phyloP scores from a whole-genome alignment of 1,140 invertebrate genomes.

The Drosophila yakuba region DNA sequence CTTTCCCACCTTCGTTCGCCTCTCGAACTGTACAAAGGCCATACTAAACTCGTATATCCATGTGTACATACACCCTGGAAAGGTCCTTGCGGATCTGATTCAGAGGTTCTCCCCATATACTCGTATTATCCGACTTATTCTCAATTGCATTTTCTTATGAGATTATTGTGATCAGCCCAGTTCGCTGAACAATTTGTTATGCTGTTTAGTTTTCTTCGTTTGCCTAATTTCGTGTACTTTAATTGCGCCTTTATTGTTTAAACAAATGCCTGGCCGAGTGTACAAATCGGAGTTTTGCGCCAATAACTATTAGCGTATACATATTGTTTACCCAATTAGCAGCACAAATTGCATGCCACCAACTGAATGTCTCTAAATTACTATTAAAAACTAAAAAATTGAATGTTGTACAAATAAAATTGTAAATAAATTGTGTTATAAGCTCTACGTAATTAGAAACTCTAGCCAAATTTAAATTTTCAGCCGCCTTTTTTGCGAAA shows the following conservation, averaged over 20 bases:
- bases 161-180: conserved; percentile 74
- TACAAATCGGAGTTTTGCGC: conserved; percentile 53
- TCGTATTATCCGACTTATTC: conserved; percentile 28
- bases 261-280: conserved; percentile 45
- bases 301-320: conserved; percentile 46
- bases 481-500: conserved; percentile 51
- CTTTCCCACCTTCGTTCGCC: conserved; percentile 42
- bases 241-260: conserved; percentile 51
- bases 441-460: conserved; percentile 55
- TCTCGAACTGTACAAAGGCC: conserved; percentile 62
- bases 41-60: conserved; percentile 43
- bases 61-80: conserved; percentile 41
- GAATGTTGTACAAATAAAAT: conserved; percentile 71
- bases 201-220: conserved; percentile 71
- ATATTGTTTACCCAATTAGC: conserved; percentile 72
- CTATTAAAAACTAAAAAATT: conserved; percentile 43
- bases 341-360: conserved; percentile 62
- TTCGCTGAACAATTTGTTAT: conserved; percentile 75
- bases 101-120: conserved; percentile 21
- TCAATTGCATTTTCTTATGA: conserved; percentile 60
- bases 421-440: conserved; percentile 56
- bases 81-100: conserved; percentile 3
- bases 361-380: conserved; percentile 50
- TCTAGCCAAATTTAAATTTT: conserved; percentile 52
- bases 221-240: conserved; percentile 46